Percentiles rank a stretch among this genome's conserved stretches.
Conservation (phyloP, 2,113 vertebrate genomes). For the Ctenomys sociabilis region DNA sequence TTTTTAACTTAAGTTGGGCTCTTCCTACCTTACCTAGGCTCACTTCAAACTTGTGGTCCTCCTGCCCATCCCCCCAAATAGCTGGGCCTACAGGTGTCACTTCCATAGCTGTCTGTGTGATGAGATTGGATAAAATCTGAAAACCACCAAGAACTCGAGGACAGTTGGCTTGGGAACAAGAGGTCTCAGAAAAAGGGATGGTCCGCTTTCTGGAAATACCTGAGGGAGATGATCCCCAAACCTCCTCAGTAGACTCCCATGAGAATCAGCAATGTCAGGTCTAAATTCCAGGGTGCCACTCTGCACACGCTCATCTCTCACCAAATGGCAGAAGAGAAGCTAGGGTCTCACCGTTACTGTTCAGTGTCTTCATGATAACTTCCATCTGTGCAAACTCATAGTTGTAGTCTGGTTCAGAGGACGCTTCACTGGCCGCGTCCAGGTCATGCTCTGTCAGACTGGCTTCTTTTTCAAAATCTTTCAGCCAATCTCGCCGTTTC, state of each 20-base stretch:
- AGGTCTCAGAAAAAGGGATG: not conserved
- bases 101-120: not conserved
- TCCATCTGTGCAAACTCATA: slow-evolving; percentile 99
- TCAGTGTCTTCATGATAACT: slow-evolving; percentile 99
- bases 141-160: not conserved
- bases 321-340: accelerated
- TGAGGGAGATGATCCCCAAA: not conserved
- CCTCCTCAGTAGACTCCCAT: not conserved
- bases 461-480: slow-evolving; percentile 93
- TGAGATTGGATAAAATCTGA: not conserved
- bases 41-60: not conserved
- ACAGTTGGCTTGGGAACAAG: not conserved
- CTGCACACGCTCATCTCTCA: accelerated
- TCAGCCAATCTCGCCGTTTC: slow-evolving; percentile 95
- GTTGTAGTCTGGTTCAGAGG: slow-evolving; percentile 98
- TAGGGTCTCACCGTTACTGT: slow-evolving; percentile 92
- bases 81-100: not conserved
- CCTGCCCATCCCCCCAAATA: not conserved
- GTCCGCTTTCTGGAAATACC: not conserved
- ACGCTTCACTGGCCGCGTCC: slow-evolving; percentile 97
- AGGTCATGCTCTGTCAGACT: slow-evolving; percentile 91
- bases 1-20: not conserved
- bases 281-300: not conserved
- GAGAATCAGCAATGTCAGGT: not conserved
- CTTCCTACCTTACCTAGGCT: not conserved